Base-by-base conservation (phyloP, 2,888 invertebrate genomes). In the Diabrotica balteata region DNA sequence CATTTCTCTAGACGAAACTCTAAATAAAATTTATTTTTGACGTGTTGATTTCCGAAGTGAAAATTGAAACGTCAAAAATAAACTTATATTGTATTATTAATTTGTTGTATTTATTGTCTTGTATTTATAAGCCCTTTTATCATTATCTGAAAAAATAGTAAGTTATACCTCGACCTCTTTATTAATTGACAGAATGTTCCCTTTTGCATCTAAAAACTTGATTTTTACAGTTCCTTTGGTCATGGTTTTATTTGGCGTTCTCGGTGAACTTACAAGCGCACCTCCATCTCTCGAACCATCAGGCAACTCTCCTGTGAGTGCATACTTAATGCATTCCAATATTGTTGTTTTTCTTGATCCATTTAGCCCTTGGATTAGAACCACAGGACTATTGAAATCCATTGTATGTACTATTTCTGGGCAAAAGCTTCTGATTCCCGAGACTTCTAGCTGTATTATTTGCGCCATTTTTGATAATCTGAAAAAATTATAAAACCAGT, bases 271-370 rank as follows among this genome's bases (percentile, higher is more conserved):
- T 22, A 99, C 90, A 84, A 99, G 99, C 75, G 89, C 92, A 77
- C 87, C 85, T 49, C 93, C 92, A 74, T 88, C 88, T 6, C 89
- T 88, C 67, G 91, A 90, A 47, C 94, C 94, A 0, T 94, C 93
- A 1, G 99, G 99, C 84, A 91, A 87, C 74, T 96, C 95, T 1
- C 97, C 97, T 1, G 97, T 96, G n/a, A 96, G 90, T 3, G 94
- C 93, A 85, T 92, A 98, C 78, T 95, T 96, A 44, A 99, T 85
- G 68, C 94, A 91, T 85, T 99, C 99, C 74, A 99, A 97, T 49
- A 98, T 92, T 0, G 98, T 98, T 0, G 94, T 94, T 86, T 94
- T 94, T 11, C 99, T 99, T 81, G 97, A 97, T 66, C 99, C 99
- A 88, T 99, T 99, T 80, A 95, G 93, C 0, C 99, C 99, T 52